Evolutionary conservation across 2,113 vertebrate species (phyloP), one percentile per base, ranked within the genome.

Genomic region (Polyodon spathula): DNA sequence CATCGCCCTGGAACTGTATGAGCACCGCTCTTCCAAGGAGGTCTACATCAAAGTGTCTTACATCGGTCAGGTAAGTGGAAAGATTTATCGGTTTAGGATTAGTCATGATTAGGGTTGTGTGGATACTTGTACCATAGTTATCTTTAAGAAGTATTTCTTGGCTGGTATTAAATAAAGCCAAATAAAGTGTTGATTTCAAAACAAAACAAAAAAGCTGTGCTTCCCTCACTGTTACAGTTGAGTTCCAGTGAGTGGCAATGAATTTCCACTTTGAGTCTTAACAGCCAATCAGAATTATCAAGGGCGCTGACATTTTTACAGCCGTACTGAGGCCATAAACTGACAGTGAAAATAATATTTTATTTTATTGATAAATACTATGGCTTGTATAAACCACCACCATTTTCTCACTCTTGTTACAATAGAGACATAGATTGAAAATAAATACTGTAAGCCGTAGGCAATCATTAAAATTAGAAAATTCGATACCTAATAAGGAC

Each of bases 11-110:
- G 95, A 97, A 67, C 84, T 98, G 46, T 86, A 93, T 61, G 84
- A 90, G 69, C 86, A 94, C 65, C 75, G 0, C 10, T 68, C 67
- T 4, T 89, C 91, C 37, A 81, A 83, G 8, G 84, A 91, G 66
- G 81, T 91, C 80, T 93, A 93, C 63, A 86, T 95, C 61, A 93
- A 88, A 37, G 11, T 91, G 56, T 85, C 73, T 4, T 98, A 98
- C 76, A 53, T 65, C 0, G 93, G 87, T 44, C 62, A 97, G 94
- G 94, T 97, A 72, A 65, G 77, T 54, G 4, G 16, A 37, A 37
- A 17, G 6, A 16, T 55, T 37, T n/a, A 16, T 38, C 27, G 7
- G 5, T 27, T 4, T 0, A 46, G 8, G 4, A 46, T 10, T 46
- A 46, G 14, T 46, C 8, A 27, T 46, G 1, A 27, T 27, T 27